Evolutionary conservation across 1,140 invertebrate species (phyloP).

Genomic region (Hycleus phaleratus): DNA sequence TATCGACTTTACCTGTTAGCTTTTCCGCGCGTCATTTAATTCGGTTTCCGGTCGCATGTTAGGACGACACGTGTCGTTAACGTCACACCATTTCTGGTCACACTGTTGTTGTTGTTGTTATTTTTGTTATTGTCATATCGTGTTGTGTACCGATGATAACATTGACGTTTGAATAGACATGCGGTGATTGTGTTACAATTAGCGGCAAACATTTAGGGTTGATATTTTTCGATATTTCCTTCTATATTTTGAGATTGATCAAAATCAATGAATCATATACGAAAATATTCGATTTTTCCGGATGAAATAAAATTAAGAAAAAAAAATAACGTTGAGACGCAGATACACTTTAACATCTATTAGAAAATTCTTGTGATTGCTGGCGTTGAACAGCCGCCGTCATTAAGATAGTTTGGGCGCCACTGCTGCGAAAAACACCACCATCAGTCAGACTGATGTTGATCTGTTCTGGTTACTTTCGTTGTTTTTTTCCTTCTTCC

Average conservation of each 20-base stretch:
- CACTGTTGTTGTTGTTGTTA: too few relatives aligned
- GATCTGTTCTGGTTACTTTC: too few relatives aligned
- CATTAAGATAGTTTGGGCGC: not conserved
- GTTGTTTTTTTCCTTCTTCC: not conserved
- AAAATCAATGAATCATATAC: not conserved
- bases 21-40: constrained; percentile 14
- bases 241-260: not conserved
- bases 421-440: not conserved
- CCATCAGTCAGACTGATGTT: too few relatives aligned
- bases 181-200: too few relatives aligned
- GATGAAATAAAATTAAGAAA: not conserved
- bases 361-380: too few relatives aligned
- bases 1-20: constrained; percentile 8
- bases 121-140: too few relatives aligned
- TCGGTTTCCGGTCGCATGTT: constrained; percentile 6
- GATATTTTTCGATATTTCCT: too few relatives aligned
- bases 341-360: too few relatives aligned
- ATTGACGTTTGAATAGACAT: too few relatives aligned
- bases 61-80: constrained; percentile 1
- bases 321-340: not conserved
- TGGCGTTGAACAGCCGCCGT: not conserved
- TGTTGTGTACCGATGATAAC: too few relatives aligned
- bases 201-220: too few relatives aligned
- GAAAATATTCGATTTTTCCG: not conserved
- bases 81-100: not conserved